A percentile compares a stretch with the other conserved stretches of the same genome.
phyloP scores from a whole-genome alignment of 2,888 invertebrate species.

The Auanema freiburgensis region DNA sequence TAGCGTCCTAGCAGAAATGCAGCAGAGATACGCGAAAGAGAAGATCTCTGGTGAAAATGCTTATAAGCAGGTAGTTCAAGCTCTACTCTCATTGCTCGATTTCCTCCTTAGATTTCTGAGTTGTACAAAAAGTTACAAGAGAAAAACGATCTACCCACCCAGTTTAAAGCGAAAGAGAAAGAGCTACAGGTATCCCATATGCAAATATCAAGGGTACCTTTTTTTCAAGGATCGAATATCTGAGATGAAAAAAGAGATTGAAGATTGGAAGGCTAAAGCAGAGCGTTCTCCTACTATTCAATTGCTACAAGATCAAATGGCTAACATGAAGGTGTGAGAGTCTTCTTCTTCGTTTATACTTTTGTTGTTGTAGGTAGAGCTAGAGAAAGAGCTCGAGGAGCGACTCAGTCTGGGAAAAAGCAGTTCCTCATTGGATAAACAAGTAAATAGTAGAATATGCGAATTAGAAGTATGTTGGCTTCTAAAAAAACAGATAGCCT shows the following conservation, averaged over 20 bases:
- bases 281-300: conserved; percentile 72
- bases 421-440: conserved; percentile 6
- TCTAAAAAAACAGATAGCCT: not conserved
- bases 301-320: conserved; percentile 43
- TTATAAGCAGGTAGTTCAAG: conserved; percentile 70
- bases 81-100: not conserved
- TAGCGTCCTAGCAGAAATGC: conserved; percentile 79
- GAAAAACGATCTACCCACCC: conserved; percentile 33
- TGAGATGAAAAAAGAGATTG: conserved; percentile 16
- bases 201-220: not conserved
- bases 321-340: conserved; percentile 39
- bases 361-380: not conserved
- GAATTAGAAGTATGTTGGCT: not conserved
- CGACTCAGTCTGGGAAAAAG: conserved; percentile 17
- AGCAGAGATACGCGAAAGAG: conserved; percentile 77
- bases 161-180: conserved; percentile 67
- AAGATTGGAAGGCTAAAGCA: conserved; percentile 65
- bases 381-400: not conserved
- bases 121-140: conserved; percentile 46
- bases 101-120: conserved; percentile 39
- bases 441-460: conserved; percentile 9
- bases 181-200: conserved; percentile 61
- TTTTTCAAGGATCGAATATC: conserved; percentile 11
- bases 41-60: conserved; percentile 77
- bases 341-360: not conserved